Evolutionary conservation across 2,797 vertebrate genomes (phyloP).

Genomic region (Oreochromis mossambicus): DNA sequence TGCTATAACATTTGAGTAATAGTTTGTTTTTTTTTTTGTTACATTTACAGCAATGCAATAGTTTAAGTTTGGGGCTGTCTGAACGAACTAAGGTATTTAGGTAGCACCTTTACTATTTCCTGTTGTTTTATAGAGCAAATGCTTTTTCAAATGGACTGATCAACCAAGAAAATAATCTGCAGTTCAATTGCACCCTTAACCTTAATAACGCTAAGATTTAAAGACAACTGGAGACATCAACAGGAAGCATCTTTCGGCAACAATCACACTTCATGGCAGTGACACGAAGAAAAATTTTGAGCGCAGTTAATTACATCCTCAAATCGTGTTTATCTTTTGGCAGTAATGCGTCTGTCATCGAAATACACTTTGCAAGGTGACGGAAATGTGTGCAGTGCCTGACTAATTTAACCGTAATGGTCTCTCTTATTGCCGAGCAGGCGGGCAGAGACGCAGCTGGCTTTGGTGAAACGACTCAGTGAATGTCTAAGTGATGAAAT

Average conservation of each 20-base stretch:
- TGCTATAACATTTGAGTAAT: not conserved
- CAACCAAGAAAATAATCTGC: not conserved
- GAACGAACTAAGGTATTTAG: not conserved
- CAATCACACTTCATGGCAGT: not conserved
- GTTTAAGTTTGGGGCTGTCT: not conserved
- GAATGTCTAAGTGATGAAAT: slow-evolving; percentile 8
- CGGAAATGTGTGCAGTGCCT: not conserved
- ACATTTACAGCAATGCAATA: too few relatives aligned
- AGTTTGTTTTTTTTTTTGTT: not conserved
- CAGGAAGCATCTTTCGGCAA: not conserved
- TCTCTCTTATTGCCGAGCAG: not conserved
- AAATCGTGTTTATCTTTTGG: not conserved
- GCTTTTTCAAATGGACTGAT: not conserved
- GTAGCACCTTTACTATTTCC: not conserved
- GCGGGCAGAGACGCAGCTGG: not conserved
- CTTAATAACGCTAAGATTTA: not conserved
- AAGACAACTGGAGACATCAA: not conserved
- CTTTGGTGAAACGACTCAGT: not conserved
- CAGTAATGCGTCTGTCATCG: not conserved
- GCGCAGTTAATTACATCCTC: not conserved
- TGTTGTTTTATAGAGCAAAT: not conserved
- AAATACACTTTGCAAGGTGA: not conserved
- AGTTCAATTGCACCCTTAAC: not conserved
- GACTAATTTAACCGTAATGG: not conserved
- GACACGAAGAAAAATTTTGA: not conserved